These are phyloP conservation scores for Torymus aiolomorphi DNA, from an alignment of 2,888 invertebrate species.

Conservation along the genomic window DNA sequence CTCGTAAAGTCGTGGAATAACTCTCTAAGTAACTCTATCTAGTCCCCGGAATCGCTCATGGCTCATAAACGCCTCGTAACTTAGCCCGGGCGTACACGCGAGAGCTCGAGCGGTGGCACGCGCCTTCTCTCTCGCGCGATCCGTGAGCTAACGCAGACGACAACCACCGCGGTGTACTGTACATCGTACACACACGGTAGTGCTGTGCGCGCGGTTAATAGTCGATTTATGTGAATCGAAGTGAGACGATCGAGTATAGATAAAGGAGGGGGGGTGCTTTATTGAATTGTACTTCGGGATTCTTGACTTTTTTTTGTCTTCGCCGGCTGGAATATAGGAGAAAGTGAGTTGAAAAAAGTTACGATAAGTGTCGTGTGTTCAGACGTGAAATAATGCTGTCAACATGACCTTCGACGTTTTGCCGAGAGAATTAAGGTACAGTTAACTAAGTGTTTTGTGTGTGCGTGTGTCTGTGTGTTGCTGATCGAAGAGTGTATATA, in stretches of 20 bases:
- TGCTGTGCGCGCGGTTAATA: not conserved
- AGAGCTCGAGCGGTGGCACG: slow-evolving; percentile 64
- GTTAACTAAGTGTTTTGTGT: not conserved
- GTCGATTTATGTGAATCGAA: not conserved
- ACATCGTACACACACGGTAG: too few species aligned
- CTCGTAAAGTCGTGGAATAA: slow-evolving; percentile 70
- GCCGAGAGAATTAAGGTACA: slow-evolving; percentile 44
- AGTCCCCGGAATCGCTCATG: slow-evolving; percentile 72
- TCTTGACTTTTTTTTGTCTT: not conserved
- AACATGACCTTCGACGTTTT: slow-evolving; percentile 45
- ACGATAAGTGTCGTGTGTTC: slow-evolving; percentile 37
- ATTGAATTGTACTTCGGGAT: not conserved
- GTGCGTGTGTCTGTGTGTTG: not conserved
- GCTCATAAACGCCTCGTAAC: slow-evolving; percentile 75
- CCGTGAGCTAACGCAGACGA: not conserved
- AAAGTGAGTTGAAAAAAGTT: slow-evolving; percentile 29
- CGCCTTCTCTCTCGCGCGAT: slow-evolving; percentile 63
- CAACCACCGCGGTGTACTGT: not conserved
- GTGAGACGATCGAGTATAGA: not conserved
- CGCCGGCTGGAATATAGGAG: not conserved
- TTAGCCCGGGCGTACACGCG: slow-evolving; percentile 61
- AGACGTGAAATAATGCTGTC: slow-evolving; percentile 56
- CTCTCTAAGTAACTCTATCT: slow-evolving; percentile 72
- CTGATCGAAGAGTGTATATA: not conserved
- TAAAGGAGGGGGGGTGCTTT: not conserved